phyloP scores from a whole-genome alignment of 1,140 invertebrate species.

The Diorhabda carinulata region DNA sequence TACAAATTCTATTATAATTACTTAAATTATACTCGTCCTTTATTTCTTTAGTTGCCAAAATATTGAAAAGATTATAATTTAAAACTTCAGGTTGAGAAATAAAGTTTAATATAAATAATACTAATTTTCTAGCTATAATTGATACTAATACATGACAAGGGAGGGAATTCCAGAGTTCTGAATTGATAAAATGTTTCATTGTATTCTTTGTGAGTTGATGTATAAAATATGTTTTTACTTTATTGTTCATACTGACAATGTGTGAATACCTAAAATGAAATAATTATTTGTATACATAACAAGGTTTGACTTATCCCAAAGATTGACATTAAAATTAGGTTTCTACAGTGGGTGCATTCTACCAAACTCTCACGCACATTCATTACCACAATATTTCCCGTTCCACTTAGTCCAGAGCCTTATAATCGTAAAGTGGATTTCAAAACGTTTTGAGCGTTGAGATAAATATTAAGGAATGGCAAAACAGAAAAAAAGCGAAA shows the following conservation, averaged over 20 bases:
- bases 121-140: constrained; percentile 57
- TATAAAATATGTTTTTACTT: constrained; percentile 55
- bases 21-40: constrained; percentile 30
- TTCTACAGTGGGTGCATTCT: too few species aligned
- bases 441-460: too few species aligned
- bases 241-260: constrained; percentile 48
- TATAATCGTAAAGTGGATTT: too few species aligned
- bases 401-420: too few species aligned
- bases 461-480: too few species aligned
- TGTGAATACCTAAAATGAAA: constrained; percentile 46
- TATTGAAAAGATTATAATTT: constrained; percentile 50
- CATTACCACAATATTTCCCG: too few species aligned
- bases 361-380: too few species aligned
- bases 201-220: constrained; percentile 55
- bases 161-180: constrained; percentile 63
- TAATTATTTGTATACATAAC: constrained; percentile 5
- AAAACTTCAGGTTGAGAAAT: constrained; percentile 52
- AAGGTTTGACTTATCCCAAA: too few species aligned
- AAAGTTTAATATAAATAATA: constrained; percentile 49
- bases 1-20: constrained; percentile 28
- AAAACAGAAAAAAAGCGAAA: too few species aligned
- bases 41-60: constrained; percentile 24
- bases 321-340: too few species aligned
- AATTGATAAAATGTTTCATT: constrained; percentile 59
- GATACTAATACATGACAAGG: constrained; percentile 60